A percentile compares a stretch with the other conserved stretches of the same genome.
phyloP scores from a whole-genome alignment of 2,888 invertebrate species.

The Apodemia hepburni region DNA sequence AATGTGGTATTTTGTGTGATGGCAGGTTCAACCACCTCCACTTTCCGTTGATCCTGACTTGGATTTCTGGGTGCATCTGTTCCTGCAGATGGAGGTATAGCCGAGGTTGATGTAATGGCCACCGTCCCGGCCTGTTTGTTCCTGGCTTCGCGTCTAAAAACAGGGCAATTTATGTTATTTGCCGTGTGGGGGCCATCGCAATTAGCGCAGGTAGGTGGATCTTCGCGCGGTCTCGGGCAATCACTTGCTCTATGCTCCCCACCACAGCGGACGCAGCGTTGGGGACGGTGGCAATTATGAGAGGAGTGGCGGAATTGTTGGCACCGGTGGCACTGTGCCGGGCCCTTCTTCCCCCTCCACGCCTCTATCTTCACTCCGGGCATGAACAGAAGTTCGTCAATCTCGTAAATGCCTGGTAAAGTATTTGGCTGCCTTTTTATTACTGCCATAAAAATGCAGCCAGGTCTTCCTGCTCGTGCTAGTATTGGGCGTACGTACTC shows the following conservation, averaged over 20 bases:
- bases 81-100: slow-evolving; percentile 4
- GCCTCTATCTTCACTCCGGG: too few relatives aligned
- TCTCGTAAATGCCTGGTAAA: neutral
- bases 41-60: too few relatives aligned
- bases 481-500: too few relatives aligned
- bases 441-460: neutral
- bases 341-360: slow-evolving; percentile 19
- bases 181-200: too few relatives aligned
- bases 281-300: too few relatives aligned
- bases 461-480: neutral
- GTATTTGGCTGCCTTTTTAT: neutral
- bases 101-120: slow-evolving; percentile 20
- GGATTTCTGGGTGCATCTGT: too few relatives aligned
- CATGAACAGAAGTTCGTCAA: slow-evolving; percentile 14
- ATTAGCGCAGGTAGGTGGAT: too few relatives aligned
- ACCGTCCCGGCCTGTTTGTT: slow-evolving; percentile 25
- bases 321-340: slow-evolving; percentile 24
- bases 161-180: slow-evolving; percentile 6
- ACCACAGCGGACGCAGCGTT: slow-evolving; percentile 20
- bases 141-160: slow-evolving; percentile 17
- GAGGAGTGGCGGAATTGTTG: slow-evolving; percentile 26
- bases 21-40: neutral
- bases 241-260: slow-evolving; percentile 21
- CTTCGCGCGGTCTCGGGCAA: slow-evolving; percentile 20
- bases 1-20: neutral